Conservation (phyloP, 2,797 vertebrate species). For the Hippopotamyrus pictus region DNA sequence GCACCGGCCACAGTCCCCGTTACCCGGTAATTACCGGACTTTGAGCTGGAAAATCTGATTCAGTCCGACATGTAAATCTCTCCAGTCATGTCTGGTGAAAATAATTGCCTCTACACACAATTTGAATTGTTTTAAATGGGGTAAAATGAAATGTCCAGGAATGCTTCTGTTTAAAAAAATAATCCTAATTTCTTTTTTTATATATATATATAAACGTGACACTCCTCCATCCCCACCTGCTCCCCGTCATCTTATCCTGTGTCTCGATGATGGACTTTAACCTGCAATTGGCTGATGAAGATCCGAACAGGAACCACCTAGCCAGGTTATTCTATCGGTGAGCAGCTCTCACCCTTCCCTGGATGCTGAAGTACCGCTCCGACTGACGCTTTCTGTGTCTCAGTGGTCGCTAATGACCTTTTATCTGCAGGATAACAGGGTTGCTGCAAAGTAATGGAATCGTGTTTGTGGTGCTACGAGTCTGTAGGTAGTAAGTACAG, state of each 20-base stretch:
- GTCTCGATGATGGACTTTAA: background rate
- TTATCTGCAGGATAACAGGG: background rate
- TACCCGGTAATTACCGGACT: background rate
- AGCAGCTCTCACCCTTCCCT: background rate
- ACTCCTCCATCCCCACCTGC: background rate
- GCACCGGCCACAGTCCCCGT: background rate
- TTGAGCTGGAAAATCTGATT: background rate
- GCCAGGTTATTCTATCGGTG: background rate
- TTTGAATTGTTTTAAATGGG: background rate
- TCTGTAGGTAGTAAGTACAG: background rate
- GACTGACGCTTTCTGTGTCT: background rate
- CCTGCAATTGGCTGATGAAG: background rate
- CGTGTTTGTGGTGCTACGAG: background rate
- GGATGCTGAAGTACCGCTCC: background rate
- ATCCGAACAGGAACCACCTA: background rate
- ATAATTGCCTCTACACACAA: background rate
- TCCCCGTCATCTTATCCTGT: background rate
- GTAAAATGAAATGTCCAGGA: background rate
- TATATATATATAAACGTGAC: background rate
- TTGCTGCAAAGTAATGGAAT: background rate
- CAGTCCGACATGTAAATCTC: background rate
- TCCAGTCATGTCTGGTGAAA: background rate
- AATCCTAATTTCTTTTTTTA: background rate
- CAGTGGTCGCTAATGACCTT: background rate
- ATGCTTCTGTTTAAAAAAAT: background rate